Conservation (phyloP, 2,113 vertebrate species). For the Taxidea taxus region DNA sequence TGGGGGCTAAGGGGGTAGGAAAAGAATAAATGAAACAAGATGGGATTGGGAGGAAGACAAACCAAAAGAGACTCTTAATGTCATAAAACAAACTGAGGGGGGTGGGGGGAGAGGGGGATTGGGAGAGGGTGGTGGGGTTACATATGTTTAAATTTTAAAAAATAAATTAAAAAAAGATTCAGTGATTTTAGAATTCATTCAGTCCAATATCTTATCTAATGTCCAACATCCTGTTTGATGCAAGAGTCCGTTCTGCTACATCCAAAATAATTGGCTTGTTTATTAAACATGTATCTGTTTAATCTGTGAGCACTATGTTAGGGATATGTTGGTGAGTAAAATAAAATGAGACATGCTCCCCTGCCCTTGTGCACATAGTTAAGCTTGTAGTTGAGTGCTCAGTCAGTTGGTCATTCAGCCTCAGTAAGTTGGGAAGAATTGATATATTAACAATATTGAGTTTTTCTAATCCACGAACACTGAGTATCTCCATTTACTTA, state of each 20-base stretch:
- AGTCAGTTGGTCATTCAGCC: neutral
- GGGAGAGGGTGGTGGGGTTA: too few species aligned
- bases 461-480: neutral
- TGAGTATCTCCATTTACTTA: neutral
- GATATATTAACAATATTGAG: neutral
- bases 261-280: neutral
- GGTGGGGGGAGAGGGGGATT: too few species aligned
- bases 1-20: too few species aligned
- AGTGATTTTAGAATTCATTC: neutral
- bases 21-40: too few species aligned
- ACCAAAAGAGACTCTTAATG: too few species aligned
- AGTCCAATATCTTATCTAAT: neutral
- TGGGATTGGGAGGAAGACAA: too few species aligned
- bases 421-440: neutral
- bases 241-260: neutral
- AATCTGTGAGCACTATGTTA: neutral
- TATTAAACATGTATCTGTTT: neutral
- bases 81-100: too few species aligned
- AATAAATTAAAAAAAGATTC: too few species aligned
- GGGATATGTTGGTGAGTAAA: neutral
- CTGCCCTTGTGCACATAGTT: neutral
- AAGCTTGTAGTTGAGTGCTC: neutral
- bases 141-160: too few species aligned
- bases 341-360: neutral
- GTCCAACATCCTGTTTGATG: neutral